A percentile compares a stretch with the other conserved stretches of the same genome.
Conservation (phyloP, 2,888 invertebrate species). For the Megastigmus dorsalis region DNA sequence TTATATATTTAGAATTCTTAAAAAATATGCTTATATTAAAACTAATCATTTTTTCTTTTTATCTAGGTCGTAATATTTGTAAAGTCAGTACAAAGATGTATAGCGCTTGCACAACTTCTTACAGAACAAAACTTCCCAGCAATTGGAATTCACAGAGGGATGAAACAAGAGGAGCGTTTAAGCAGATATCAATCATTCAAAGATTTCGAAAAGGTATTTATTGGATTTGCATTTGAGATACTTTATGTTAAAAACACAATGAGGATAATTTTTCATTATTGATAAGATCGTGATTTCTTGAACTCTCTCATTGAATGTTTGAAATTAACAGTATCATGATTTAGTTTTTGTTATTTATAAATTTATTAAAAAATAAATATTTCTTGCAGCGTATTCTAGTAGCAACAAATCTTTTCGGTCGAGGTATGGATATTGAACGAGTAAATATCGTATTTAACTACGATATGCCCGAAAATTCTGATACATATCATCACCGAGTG, state of each 20-base stretch:
- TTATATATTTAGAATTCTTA: too few relatives aligned
- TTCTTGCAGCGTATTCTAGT: slow-evolving; percentile 88
- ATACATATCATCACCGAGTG: slow-evolving; percentile 98
- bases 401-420: slow-evolving; percentile 98
- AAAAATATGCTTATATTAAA: neutral
- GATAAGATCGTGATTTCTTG: slow-evolving; percentile 61
- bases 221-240: neutral
- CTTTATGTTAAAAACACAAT: slow-evolving; percentile 23
- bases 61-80: slow-evolving; percentile 97
- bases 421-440: slow-evolving; percentile 99
- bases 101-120: slow-evolving; percentile 94
- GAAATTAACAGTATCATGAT: neutral
- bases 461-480: slow-evolving; percentile 99
- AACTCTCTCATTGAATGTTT: slow-evolving; percentile 62
- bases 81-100: slow-evolving; percentile 98
- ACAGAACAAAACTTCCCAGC: slow-evolving; percentile 99
- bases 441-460: slow-evolving; percentile 99
- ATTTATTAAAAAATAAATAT: neutral
- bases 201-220: slow-evolving; percentile 93
- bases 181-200: slow-evolving; percentile 99
- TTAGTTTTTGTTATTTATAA: neutral
- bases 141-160: slow-evolving; percentile 98
- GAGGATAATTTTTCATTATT: slow-evolving; percentile 43
- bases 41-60: slow-evolving; percentile 11
- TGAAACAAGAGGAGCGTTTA: slow-evolving; percentile 97